A percentile compares a stretch with the other conserved stretches of the same genome.
phyloP scores from a whole-genome alignment of 2,888 invertebrate species.

The Scelioninae gen. 1 region DNA sequence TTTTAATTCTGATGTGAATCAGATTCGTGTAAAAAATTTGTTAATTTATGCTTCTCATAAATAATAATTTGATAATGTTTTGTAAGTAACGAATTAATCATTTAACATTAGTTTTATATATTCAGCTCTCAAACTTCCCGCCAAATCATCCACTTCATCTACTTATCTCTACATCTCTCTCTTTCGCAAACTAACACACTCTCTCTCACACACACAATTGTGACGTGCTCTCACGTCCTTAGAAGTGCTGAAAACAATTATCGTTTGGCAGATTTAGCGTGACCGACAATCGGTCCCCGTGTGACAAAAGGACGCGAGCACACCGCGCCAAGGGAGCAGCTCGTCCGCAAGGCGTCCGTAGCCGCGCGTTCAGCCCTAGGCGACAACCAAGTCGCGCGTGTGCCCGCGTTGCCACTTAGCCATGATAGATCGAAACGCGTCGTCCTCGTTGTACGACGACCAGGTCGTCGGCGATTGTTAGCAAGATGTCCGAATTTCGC shows the following conservation, averaged over 20 bases:
- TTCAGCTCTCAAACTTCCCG: too few species aligned
- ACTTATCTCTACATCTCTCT: too few species aligned
- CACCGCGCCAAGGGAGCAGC: conserved; percentile 37
- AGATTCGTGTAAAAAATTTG: too few species aligned
- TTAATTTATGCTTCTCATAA: too few species aligned
- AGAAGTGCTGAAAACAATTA: conserved; percentile 30
- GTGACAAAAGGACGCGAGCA: conserved; percentile 30
- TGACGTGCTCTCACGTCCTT: conserved; percentile 49
- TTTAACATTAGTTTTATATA: too few species aligned
- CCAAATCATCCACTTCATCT: too few species aligned
- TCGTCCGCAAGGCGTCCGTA: conserved; percentile 34
- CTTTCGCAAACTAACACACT: too few species aligned
- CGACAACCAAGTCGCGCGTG: conserved; percentile 50
- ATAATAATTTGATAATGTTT: too few species aligned
- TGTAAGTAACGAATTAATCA: too few species aligned
- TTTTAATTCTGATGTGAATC: too few species aligned
- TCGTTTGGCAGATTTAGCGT: conserved; percentile 18
- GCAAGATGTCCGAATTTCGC: conserved; percentile 78
- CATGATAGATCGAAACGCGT: conserved; percentile 84
- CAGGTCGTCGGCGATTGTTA: conserved; percentile 75
- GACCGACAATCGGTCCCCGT: conserved; percentile 50
- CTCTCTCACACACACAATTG: conserved; percentile 7
- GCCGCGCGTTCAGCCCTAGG: conserved; percentile 31
- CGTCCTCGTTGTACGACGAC: conserved; percentile 76
- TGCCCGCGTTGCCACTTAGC: conserved; percentile 77